Evolutionary conservation across 2,888 invertebrate genomes (phyloP), one percentile per base, ranked within the genome.

Genomic region (Thecocarcelia acutangulata): DNA sequence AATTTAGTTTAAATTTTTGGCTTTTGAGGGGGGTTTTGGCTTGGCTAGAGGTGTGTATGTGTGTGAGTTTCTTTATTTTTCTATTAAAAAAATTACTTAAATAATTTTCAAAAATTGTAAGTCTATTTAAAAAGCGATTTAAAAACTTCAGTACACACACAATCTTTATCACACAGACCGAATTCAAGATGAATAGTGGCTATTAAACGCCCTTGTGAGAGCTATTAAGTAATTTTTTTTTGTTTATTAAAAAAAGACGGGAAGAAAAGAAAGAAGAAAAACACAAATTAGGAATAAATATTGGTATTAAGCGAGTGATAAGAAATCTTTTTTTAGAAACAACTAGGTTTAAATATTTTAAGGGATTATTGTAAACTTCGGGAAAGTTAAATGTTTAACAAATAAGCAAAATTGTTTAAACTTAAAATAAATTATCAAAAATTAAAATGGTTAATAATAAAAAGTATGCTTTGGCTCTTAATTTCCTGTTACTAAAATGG

Each of bases 181-280:
- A 90, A 89, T 88, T 90, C 89, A 86, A 90, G 89, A 86, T 88
- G 89, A 83, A 90, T 90, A 84, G 90, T 89, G 85, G 90, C 90
- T 84, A 89, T 87, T 87, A 89, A 87, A 85, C 89, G 88, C 85
- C 90, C 90, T 86, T 89, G 89, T 83, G 87, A 88, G 84, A 87
- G 87, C 90, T 90, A 88, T 84, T 86, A 44, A 46, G 6, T 37
- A n/a, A 44, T 63, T 59, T 70, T 46, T 19, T 19, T 3, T 59
- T 69, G 50, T 54, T 61, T 74, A 64, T 72, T 44, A 70, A 82
- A 70, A 58, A 78, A 73, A 74, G 83, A 85, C 83, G 86, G 78
- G 70, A 64, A 68, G 59, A 69, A 78, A 82, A 75, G 59, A 69
- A 78, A 75, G 48, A 82, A 66, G 59, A 82, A 75, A 78, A 77